Evolutionary conservation across 2,797 vertebrate species (phyloP).

Genomic region (Tiaroga cobitis): DNA sequence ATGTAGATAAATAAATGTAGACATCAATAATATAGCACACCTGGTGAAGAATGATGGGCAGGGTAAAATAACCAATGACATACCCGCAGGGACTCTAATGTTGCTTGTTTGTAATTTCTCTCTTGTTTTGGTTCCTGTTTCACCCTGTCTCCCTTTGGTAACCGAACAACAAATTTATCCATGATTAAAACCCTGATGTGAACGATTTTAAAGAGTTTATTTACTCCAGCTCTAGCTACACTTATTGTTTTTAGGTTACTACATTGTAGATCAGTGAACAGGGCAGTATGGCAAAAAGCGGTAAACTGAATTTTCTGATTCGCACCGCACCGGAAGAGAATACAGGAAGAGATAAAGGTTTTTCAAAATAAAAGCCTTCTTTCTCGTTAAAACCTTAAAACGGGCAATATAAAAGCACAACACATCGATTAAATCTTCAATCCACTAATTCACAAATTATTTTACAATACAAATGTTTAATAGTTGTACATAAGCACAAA

Average conservation of each 20-base stretch:
- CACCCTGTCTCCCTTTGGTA: conserved; percentile 68
- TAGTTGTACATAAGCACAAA: background rate
- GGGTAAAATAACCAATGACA: conserved; percentile 48
- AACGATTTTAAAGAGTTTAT: background rate
- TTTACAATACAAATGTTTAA: background rate
- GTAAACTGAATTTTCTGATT: background rate
- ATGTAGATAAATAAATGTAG: background rate
- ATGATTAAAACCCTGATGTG: conserved; percentile 65
- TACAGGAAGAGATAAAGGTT: background rate
- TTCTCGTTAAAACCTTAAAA: background rate
- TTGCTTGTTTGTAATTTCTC: conserved; percentile 84
- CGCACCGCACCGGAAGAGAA: conserved; percentile 13
- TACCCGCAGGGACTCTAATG: conserved; percentile 88
- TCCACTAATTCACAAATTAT: background rate
- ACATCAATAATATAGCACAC: background rate
- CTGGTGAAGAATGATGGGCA: background rate
- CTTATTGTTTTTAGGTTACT: too few species aligned
- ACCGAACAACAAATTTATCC: conserved; percentile 87
- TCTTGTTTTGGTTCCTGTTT: conserved; percentile 67
- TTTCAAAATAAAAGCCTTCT: conserved; percentile 21
- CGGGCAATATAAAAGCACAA: background rate
- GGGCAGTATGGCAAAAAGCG: too few species aligned
- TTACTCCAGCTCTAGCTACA: background rate
- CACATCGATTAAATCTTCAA: background rate
- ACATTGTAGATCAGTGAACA: background rate